These are phyloP conservation scores for Anagyrus pseudococci DNA, from an alignment of 2,888 invertebrate genomes.

Conservation along the genomic window DNA sequence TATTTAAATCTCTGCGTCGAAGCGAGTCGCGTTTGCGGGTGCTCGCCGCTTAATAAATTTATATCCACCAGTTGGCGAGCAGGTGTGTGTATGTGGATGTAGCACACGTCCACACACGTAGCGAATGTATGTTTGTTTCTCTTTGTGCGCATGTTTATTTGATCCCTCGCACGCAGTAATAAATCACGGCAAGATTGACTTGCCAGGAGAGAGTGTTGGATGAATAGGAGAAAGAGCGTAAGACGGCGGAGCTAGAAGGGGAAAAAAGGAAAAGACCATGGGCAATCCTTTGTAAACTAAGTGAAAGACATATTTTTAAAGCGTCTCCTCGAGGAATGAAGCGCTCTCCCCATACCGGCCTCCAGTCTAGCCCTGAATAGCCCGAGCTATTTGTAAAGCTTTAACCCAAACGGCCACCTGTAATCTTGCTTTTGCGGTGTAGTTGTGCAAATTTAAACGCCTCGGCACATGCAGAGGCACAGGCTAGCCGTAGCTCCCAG, in stretches of 20 bases:
- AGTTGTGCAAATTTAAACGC: conserved; percentile 30
- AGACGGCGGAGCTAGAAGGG: conserved; percentile 1
- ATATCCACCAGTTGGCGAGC: too few relatives aligned
- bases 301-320: conserved; percentile 34
- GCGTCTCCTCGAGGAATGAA: conserved; percentile 15
- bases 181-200: conserved; percentile 14
- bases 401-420: conserved; percentile 15
- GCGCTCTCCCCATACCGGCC: too few relatives aligned
- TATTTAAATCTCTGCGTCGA: too few relatives aligned
- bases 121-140: too few relatives aligned
- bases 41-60: too few relatives aligned
- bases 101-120: too few relatives aligned
- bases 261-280: not conserved
- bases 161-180: conserved; percentile 7
- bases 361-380: conserved; percentile 10
- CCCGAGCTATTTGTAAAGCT: conserved; percentile 33
- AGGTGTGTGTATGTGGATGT: too few relatives aligned
- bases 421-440: conserved; percentile 28
- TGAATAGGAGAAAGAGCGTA: conserved; percentile 12
- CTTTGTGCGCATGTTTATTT: conserved; percentile 6
- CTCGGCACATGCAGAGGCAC: not conserved
- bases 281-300: conserved; percentile 32
- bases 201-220: not conserved
- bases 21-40: too few relatives aligned
- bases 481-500: not conserved